phyloP scores from a whole-genome alignment of 2,888 invertebrate genomes.

The Seira sanloemensis region DNA sequence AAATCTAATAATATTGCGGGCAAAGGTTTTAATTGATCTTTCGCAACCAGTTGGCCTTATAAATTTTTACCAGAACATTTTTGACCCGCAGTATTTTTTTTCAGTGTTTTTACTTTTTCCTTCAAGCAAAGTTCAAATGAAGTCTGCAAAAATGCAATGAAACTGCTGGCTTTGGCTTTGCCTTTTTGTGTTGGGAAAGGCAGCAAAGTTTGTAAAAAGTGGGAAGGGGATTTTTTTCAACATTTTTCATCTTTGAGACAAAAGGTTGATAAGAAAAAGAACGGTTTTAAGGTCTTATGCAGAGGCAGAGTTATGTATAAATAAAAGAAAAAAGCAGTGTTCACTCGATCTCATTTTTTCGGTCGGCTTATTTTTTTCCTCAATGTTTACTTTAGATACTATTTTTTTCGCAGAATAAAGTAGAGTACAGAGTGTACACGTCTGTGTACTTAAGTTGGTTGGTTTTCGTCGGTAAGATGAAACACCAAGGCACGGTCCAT shows the following conservation, averaged over 20 bases:
- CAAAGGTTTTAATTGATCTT: background rate
- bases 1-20: background rate
- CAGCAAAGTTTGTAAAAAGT: background rate
- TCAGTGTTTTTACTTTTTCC: no score
- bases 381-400: constrained; percentile 5
- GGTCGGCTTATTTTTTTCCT: constrained; percentile 6
- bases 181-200: no score
- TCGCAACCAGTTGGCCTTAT: no score
- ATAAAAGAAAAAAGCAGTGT: constrained; percentile 7
- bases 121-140: no score
- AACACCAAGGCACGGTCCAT: constrained; percentile 35
- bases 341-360: constrained; percentile 14
- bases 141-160: no score
- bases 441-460: background rate
- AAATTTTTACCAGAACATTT: no score
- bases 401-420: constrained; percentile 11
- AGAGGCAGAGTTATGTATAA: background rate
- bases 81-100: no score
- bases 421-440: background rate
- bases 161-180: no score
- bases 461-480: constrained; percentile 31
- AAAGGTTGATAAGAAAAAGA: background rate
- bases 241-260: background rate
- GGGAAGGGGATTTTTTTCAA: background rate
- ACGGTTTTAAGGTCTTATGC: background rate